Base-by-base conservation (phyloP, 2,113 vertebrate species). In the Xiphorhynchus elegans region DNA sequence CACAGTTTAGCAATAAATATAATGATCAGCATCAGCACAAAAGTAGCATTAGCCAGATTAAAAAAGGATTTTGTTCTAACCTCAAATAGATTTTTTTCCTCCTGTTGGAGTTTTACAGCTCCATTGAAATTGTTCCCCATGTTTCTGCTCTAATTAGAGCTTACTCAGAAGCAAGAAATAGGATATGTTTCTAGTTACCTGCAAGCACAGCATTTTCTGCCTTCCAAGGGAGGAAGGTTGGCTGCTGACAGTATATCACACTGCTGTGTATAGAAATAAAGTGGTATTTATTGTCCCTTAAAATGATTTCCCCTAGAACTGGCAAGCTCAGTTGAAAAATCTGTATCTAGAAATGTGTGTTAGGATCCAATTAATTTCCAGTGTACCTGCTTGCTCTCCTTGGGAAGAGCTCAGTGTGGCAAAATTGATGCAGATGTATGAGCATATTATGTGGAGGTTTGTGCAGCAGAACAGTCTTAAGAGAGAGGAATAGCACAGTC, bases 41-140 rank as follows among this genome's bases (percentile, higher is more conserved):
- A 92, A 79, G 50, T 31, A 84, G 23, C 78, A 91, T 91, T 94
- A 84, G 67, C 46, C 58, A 88, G 89, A 87, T 95, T 75, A 89
- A 50, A 91, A 56, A 94, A 91, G 88, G 88, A 95, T 90, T 97
- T 96, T 90, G 72, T 94, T 96, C 91, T 93, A 90, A 68, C 63
- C 74, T 88, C 39, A n/a, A 44, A 84, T 46, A 67, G 84, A 67
- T 87, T 80, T 93, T 66, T 81, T 89, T 31, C 14, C 31, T 95
- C 26, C 44, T 81, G 26, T 17, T 86, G 52, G 42, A 88, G 55
- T 72, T 90, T 93, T 83, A 55, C 67, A 78, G 85, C 82, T 96
- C 88, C 58, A 35, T 10, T 90, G 84, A 94, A 95, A 60, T 79
- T 17, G 39, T 79, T 90, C 76, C 29, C 84, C 13, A 3, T 85